Percentiles rank a stretch among this genome's conserved stretches.
Evolutionary conservation across 2,113 vertebrate species (phyloP).

Genomic region (Potamarius usumacintae): DNA sequence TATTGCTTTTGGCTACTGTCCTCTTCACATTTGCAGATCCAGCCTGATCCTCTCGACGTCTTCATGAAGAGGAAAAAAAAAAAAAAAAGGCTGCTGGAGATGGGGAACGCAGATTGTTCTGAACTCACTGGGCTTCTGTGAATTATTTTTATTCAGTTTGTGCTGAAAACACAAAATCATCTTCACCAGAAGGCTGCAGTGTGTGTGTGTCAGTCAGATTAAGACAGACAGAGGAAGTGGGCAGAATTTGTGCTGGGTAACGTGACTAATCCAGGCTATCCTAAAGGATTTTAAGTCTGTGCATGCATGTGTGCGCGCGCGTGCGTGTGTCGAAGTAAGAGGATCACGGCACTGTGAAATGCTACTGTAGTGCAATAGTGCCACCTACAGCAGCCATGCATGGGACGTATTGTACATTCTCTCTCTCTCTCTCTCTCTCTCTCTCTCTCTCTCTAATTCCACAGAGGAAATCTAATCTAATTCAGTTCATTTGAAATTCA

Average conservation of each 20-base stretch:
- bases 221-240: not conserved
- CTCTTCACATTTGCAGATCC: not conserved
- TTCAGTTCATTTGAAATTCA: not conserved
- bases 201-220: not conserved
- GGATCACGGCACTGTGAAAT: not conserved
- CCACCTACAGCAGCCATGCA: conserved; percentile 61
- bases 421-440: not conserved
- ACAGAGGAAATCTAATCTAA: not conserved
- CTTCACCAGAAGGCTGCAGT: not conserved
- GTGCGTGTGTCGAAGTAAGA: conserved; percentile 43
- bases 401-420: not conserved
- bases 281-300: conserved; percentile 36
- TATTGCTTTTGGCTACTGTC: not conserved
- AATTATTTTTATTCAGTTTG: not conserved
- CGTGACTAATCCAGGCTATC: conserved; percentile 49
- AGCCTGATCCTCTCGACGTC: not conserved
- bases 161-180: not conserved
- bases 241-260: conserved; percentile 43
- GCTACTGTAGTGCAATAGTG: conserved; percentile 59
- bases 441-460: not conserved
- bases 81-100: not conserved
- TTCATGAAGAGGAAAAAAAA: not conserved
- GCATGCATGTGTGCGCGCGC: conserved; percentile 39
- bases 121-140: not conserved
- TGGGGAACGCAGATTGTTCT: not conserved